Evolutionary conservation across 2,888 invertebrate genomes (phyloP).

Genomic region (Epinotia demarniana): DNA sequence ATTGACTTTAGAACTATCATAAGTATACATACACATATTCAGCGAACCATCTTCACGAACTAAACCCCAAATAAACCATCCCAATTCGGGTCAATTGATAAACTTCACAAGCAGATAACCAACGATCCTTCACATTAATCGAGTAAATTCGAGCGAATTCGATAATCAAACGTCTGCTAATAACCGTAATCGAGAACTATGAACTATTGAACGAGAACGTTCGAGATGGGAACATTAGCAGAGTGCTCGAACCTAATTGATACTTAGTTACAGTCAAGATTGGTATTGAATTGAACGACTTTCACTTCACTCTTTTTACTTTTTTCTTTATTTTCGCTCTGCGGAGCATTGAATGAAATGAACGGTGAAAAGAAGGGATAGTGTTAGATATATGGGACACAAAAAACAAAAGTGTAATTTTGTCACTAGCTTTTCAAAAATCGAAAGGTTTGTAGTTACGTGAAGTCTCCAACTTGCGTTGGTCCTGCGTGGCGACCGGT

Average conservation of each 20-base stretch:
- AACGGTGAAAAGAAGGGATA: no score
- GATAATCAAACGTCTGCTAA: slow-evolving; percentile 43
- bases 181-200: slow-evolving; percentile 40
- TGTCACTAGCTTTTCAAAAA: no score
- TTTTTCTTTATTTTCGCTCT: not conserved
- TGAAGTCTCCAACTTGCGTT: no score
- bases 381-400: no score
- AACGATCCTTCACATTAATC: slow-evolving; percentile 29
- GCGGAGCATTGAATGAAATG: not conserved
- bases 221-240: slow-evolving; percentile 18
- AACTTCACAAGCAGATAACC: slow-evolving; percentile 38
- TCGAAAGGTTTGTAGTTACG: no score
- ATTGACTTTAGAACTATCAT: not conserved
- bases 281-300: slow-evolving; percentile 19
- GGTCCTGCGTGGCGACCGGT: no score
- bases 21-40: not conserved
- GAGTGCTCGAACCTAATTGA: slow-evolving; percentile 25
- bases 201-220: slow-evolving; percentile 22
- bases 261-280: slow-evolving; percentile 24
- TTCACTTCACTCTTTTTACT: not conserved
- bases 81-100: slow-evolving; percentile 36
- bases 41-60: not conserved
- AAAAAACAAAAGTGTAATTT: no score
- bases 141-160: slow-evolving; percentile 27
- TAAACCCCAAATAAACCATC: slow-evolving; percentile 20